Percentiles rank a stretch among this genome's conserved stretches.
These are phyloP conservation scores for Drosophila sproati DNA, from an alignment of 1,140 invertebrate genomes.

Conservation along the genomic window DNA sequence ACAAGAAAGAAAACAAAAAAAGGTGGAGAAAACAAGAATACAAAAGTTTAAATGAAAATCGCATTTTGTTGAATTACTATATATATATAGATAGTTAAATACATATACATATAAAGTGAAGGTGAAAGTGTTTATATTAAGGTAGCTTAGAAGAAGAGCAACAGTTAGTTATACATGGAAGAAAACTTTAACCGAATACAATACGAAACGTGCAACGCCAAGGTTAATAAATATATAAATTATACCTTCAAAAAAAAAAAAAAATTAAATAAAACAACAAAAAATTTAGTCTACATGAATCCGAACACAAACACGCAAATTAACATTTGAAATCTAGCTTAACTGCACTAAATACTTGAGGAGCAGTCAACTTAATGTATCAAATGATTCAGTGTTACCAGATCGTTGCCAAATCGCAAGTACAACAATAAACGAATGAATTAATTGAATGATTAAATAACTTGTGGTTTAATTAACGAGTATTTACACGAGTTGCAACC, in stretches of 20 bases:
- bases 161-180: not conserved
- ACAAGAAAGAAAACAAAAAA: slow-evolving; percentile 55
- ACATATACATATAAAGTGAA: not conserved
- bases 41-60: slow-evolving; percentile 32
- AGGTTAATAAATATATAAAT: not conserved
- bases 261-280: not conserved
- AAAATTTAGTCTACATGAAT: not conserved
- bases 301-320: no score
- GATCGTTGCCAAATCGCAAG: not conserved
- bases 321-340: no score
- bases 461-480: not conserved
- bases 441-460: no score
- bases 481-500: not conserved
- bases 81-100: not conserved
- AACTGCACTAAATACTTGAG: not conserved
- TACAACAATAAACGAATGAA: no score
- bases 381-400: not conserved
- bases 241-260: not conserved
- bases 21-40: slow-evolving; percentile 32
- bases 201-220: slow-evolving; percentile 6
- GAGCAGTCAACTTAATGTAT: slow-evolving; percentile 1
- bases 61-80: slow-evolving; percentile 22
- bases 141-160: not conserved
- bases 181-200: not conserved
- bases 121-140: not conserved